These are phyloP conservation scores for Xestia c-nigrum DNA, from an alignment of 2,888 invertebrate species.

Conservation along the genomic window DNA sequence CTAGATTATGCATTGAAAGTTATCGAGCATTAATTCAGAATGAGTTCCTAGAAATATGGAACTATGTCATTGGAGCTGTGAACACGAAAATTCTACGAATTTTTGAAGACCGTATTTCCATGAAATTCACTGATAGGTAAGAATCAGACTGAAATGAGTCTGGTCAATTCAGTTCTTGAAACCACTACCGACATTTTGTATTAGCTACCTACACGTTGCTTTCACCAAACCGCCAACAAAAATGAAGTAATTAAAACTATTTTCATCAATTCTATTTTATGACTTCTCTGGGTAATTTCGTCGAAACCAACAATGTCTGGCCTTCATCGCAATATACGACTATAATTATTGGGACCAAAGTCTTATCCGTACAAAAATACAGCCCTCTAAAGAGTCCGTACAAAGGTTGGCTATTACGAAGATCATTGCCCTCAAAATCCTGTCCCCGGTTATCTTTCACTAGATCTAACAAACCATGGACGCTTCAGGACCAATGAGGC, in stretches of 20 bases:
- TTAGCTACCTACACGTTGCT: not conserved
- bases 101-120: not conserved
- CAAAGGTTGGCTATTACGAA: constrained; percentile 40
- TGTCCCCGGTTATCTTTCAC: constrained; percentile 53
- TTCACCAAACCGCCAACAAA: not conserved
- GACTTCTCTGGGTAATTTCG: not conserved
- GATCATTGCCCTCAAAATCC: constrained; percentile 47
- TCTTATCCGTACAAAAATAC: constrained; percentile 36
- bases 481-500: constrained; percentile 60
- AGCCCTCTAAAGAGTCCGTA: constrained; percentile 28
- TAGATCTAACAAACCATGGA: constrained; percentile 60
- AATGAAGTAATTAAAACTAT: not conserved
- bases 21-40: not conserved
- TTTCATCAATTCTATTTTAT: constrained; percentile 11
- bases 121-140: not conserved
- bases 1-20: too few species aligned
- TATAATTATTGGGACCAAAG: constrained; percentile 31
- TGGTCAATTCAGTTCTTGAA: not conserved
- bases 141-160: not conserved
- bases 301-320: constrained; percentile 2
- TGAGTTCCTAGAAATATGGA: not conserved
- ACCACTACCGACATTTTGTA: not conserved
- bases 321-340: constrained; percentile 33
- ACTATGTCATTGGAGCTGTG: too few species aligned
- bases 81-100: not conserved